A percentile compares a stretch with the other conserved stretches of the same genome.
Evolutionary conservation across 92 coral and sea anemone genomes (phyloP).

Genomic region (Metridium senile): DNA sequence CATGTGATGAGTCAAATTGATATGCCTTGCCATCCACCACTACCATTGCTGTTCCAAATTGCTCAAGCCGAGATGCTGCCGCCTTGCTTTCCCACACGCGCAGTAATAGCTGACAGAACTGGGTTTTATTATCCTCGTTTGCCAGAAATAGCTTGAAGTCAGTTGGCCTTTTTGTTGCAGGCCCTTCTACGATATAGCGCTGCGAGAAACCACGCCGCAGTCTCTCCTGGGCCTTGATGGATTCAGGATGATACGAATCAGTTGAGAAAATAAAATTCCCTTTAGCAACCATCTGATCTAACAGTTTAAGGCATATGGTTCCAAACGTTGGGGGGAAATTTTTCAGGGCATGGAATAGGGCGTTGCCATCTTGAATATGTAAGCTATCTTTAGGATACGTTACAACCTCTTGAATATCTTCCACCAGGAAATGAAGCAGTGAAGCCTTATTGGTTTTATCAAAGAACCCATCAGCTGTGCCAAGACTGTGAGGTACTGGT

Average conservation of each 20-base stretch:
- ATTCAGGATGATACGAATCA: constrained; percentile 53
- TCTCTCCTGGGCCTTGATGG: constrained; percentile 56
- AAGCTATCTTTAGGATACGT: constrained; percentile 34
- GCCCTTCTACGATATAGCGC: constrained; percentile 44
- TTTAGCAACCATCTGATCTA: constrained; percentile 62
- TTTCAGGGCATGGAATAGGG: constrained; percentile 56
- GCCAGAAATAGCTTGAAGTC: constrained; percentile 56
- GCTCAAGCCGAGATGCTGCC: constrained; percentile 37
- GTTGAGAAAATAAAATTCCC: constrained; percentile 59
- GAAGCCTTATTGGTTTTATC: constrained; percentile 67
- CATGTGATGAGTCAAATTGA: too few species aligned
- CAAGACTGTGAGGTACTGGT: constrained; percentile 70
- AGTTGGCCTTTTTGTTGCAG: constrained; percentile 54
- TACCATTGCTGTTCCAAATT: constrained; percentile 8
- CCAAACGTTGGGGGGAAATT: constrained; percentile 63
- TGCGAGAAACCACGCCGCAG: constrained; percentile 48
- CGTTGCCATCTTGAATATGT: constrained; percentile 60
- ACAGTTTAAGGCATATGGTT: constrained; percentile 53
- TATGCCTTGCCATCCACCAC: constrained; percentile 26
- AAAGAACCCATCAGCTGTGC: constrained; percentile 57
- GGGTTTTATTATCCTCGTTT: constrained; percentile 35
- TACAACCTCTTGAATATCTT: constrained; percentile 38
- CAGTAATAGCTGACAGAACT: constrained; percentile 34
- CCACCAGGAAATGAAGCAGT: constrained; percentile 50
- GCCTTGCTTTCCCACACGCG: constrained; percentile 36